These are phyloP conservation scores for Ceuthmochares aereus DNA, from an alignment of 2,113 vertebrate genomes.

Conservation along the genomic window DNA sequence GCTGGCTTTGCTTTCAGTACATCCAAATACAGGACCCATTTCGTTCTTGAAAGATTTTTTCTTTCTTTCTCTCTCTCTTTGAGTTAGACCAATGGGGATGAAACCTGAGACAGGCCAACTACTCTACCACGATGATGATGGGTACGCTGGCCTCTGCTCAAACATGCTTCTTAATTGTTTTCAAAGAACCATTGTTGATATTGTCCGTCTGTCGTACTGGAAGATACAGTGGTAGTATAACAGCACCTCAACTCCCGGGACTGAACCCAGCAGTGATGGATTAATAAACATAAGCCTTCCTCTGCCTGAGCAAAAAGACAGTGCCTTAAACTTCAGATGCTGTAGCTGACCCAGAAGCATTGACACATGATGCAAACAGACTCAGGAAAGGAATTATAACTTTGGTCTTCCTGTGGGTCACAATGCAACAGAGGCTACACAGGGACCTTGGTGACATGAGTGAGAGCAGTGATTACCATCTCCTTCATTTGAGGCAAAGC, in stretches of 20 bases:
- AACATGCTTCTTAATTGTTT: constrained; percentile 16
- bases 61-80: not conserved
- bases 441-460: not conserved
- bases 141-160: not conserved
- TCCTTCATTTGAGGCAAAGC: not conserved
- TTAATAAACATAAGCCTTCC: not conserved
- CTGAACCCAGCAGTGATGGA: not conserved
- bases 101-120: not conserved
- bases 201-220: not conserved
- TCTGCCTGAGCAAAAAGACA: not conserved
- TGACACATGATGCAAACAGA: not conserved
- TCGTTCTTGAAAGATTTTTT: not conserved
- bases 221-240: not conserved
- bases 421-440: not conserved
- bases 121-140: not conserved
- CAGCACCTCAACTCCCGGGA: not conserved
- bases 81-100: not conserved
- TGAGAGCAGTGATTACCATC: not conserved
- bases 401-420: not conserved
- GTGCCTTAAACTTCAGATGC: not conserved
- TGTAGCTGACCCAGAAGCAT: not conserved
- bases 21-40: not conserved
- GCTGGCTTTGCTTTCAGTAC: not conserved
- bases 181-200: not conserved
- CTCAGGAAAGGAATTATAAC: not conserved